Evolutionary conservation across 2,888 invertebrate genomes (phyloP).

Genomic region (Erannis defoliaria): DNA sequence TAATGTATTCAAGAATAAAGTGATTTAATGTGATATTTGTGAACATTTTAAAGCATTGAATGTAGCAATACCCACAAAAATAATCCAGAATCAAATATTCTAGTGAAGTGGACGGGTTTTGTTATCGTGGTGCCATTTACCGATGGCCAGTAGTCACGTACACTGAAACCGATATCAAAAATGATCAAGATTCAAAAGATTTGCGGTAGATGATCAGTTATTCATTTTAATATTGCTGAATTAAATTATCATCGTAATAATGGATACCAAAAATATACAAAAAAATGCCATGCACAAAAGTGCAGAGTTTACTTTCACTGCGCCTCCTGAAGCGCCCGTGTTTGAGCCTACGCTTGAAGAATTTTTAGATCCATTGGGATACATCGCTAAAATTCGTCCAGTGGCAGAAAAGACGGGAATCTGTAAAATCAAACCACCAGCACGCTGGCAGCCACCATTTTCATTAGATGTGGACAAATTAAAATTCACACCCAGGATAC

Average conservation of each 20-base stretch:
- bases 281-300: conserved; percentile 85
- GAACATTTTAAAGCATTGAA: not conserved
- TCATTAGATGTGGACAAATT: conserved; percentile 90
- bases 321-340: conserved; percentile 89
- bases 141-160: conserved; percentile 85
- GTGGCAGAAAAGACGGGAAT: conserved; percentile 91
- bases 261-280: conserved; percentile 83
- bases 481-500: conserved; percentile 84
- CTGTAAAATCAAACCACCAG: conserved; percentile 92
- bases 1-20: not conserved
- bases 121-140: conserved; percentile 79
- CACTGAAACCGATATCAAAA: conserved; percentile 20
- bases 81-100: conserved; percentile 7
- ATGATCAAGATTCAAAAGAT: conserved; percentile 22
- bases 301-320: conserved; percentile 82
- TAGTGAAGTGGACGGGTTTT: conserved; percentile 17
- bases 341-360: conserved; percentile 91
- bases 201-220: conserved; percentile 1
- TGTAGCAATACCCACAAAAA: not conserved
- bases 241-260: conserved; percentile 47
- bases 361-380: conserved; percentile 90
- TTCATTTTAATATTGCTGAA: not conserved
- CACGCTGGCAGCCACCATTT: conserved; percentile 93
- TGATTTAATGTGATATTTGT: conserved; percentile 3
- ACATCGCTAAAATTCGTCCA: conserved; percentile 91